These are phyloP conservation scores for Drosophila repleta DNA, from an alignment of 1,140 invertebrate species.

Conservation along the genomic window DNA sequence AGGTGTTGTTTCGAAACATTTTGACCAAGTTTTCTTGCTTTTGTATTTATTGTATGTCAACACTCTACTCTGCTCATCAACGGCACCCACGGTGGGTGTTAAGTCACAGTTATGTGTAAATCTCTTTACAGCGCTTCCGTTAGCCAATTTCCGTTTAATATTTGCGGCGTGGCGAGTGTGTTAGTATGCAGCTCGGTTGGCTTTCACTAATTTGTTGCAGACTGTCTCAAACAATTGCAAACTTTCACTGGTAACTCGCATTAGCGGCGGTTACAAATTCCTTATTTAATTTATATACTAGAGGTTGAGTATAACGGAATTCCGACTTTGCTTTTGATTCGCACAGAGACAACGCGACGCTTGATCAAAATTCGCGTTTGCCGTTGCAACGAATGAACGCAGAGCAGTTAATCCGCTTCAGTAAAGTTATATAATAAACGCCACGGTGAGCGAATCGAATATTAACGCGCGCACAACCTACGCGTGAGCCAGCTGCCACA, in stretches of 20 bases:
- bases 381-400: conserved; percentile 58
- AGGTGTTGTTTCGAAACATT: conserved; percentile 74
- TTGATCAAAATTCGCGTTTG: conserved; percentile 52
- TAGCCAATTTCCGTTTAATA: conserved; percentile 36
- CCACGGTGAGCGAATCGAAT: conserved; percentile 36
- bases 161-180: conserved; percentile 29
- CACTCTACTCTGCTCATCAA: conserved; percentile 2
- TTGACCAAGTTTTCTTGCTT: conserved; percentile 33
- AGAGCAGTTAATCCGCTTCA: conserved; percentile 49
- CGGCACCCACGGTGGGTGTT: conserved; percentile 2
- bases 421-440: conserved; percentile 71
- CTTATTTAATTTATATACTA: conserved; percentile 22
- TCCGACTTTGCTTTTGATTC: conserved; percentile 51
- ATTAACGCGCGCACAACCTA: conserved; percentile 71
- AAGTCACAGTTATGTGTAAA: conserved; percentile 19
- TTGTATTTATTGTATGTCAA: not conserved
- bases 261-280: conserved; percentile 35
- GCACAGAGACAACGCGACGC: conserved; percentile 39
- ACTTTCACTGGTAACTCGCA: conserved; percentile 58
- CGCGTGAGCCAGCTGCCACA: conserved; percentile 78
- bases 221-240: conserved; percentile 53
- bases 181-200: conserved; percentile 22
- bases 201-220: conserved; percentile 59
- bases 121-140: conserved; percentile 7
- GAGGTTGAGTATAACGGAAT: conserved; percentile 28